phyloP scores from a whole-genome alignment of 2,888 invertebrate genomes.

The Acleris sparsana region DNA sequence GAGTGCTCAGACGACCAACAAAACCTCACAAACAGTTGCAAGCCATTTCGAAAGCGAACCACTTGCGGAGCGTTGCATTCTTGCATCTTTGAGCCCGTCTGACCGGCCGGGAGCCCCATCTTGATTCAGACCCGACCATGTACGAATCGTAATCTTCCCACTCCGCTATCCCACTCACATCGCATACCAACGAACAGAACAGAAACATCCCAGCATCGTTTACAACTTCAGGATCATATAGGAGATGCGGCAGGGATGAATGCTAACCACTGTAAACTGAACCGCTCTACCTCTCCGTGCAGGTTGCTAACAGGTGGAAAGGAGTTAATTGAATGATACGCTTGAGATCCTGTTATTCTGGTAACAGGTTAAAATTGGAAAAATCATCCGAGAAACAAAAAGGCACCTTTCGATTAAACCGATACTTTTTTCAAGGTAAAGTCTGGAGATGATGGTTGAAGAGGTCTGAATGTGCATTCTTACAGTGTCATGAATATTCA shows the following conservation, averaged over 20 bases:
- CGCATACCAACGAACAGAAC: slow-evolving; percentile 16
- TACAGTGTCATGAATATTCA: slow-evolving; percentile 27
- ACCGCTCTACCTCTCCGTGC: slow-evolving; percentile 1
- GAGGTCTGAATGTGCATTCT: slow-evolving; percentile 3
- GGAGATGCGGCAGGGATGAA: slow-evolving; percentile 27
- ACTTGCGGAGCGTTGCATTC: slow-evolving; percentile 69
- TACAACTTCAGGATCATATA: slow-evolving; percentile 9
- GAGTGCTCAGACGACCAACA: slow-evolving; percentile 42
- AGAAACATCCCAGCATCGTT: slow-evolving; percentile 4
- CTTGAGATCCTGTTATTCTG: slow-evolving; percentile 3
- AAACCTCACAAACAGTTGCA: slow-evolving; percentile 57
- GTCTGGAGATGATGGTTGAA: no score
- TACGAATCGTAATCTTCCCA: slow-evolving; percentile 48
- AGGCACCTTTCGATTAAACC: slow-evolving; percentile 1
- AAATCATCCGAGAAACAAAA: slow-evolving; percentile 5
- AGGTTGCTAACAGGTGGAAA: slow-evolving; percentile 1
- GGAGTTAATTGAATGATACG: slow-evolving; percentile 11
- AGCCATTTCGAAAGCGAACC: slow-evolving; percentile 74
- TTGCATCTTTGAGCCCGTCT: slow-evolving; percentile 72
- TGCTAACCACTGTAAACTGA: slow-evolving; percentile 11
- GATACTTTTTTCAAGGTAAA: neutral
- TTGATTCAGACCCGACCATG: slow-evolving; percentile 43
- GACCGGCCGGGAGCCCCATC: slow-evolving; percentile 62
- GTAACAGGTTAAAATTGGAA: slow-evolving; percentile 8
- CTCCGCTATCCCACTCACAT: slow-evolving; percentile 37